phyloP scores from a whole-genome alignment of 1,140 invertebrate genomes.

The Aphidius gifuensis region DNA sequence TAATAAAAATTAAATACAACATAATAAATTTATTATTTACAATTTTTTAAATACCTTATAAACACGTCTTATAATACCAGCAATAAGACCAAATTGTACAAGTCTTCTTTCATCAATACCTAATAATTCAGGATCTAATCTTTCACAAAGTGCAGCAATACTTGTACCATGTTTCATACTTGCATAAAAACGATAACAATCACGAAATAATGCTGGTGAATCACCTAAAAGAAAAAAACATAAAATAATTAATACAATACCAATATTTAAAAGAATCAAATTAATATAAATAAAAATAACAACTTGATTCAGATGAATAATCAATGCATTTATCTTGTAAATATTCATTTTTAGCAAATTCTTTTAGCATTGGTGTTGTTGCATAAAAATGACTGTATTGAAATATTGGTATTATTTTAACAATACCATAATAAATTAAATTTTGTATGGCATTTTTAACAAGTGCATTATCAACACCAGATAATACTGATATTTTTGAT shows the following conservation, averaged over 20 bases:
- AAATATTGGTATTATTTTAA: constrained; percentile 82
- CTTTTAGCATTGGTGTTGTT: constrained; percentile 76
- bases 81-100: constrained; percentile 86
- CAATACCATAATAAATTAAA: constrained; percentile 79
- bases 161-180: constrained; percentile 82
- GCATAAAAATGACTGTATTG: constrained; percentile 94
- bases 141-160: constrained; percentile 78
- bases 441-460: constrained; percentile 95
- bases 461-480: constrained; percentile 89
- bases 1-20: constrained; percentile 9
- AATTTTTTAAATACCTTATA: constrained; percentile 61
- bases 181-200: constrained; percentile 79
- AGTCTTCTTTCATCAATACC: constrained; percentile 80
- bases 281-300: constrained; percentile 14
- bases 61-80: constrained; percentile 80
- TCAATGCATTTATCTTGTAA: constrained; percentile 74
- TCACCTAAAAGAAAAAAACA: constrained; percentile 39
- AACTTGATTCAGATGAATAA: constrained; percentile 67
- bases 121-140: constrained; percentile 72
- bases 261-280: constrained; percentile 12
- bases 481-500: constrained; percentile 73
- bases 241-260: constrained; percentile 10
- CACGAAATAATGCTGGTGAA: constrained; percentile 58
- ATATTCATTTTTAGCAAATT: constrained; percentile 65
- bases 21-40: constrained; percentile 8